A percentile compares a stretch with the other conserved stretches of the same genome.
Evolutionary conservation across 92 coral and sea anemone genomes (phyloP).

Genomic region (Scolanthus callimorphus): DNA sequence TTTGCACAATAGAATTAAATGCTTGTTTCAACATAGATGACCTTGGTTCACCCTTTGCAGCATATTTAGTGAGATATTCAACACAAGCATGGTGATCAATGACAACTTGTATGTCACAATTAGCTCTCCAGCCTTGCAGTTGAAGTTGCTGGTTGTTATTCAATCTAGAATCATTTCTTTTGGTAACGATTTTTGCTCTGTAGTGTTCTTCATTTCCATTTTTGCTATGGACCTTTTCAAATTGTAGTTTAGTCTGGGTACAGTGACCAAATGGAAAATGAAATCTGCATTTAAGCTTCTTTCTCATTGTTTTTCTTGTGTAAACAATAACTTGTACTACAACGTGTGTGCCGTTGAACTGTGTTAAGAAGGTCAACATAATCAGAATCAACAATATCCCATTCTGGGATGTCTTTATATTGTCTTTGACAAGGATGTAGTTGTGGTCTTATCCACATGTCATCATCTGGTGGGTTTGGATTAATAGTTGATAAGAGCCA

Average conservation of each 20-base stretch:
- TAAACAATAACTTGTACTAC: slow-evolving; percentile 54
- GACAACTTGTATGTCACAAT: slow-evolving; percentile 49
- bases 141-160: slow-evolving; percentile 50
- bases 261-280: slow-evolving; percentile 47
- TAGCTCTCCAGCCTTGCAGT: slow-evolving; percentile 49
- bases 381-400: slow-evolving; percentile 19
- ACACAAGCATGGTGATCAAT: slow-evolving; percentile 60
- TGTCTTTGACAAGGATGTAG: slow-evolving; percentile 55
- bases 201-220: slow-evolving; percentile 24
- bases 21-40: slow-evolving; percentile 32
- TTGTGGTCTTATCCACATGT: slow-evolving; percentile 28
- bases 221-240: slow-evolving; percentile 38
- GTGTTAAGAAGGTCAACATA: slow-evolving; percentile 47
- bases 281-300: slow-evolving; percentile 52
- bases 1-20: slow-evolving; percentile 31
- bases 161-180: slow-evolving; percentile 48
- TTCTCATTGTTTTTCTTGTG: slow-evolving; percentile 32
- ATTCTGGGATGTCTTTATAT: slow-evolving; percentile 38
- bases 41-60: slow-evolving; percentile 48
- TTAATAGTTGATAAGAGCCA: slow-evolving; percentile 52
- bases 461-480: slow-evolving; percentile 58
- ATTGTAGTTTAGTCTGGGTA: slow-evolving; percentile 35
- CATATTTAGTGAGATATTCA: slow-evolving; percentile 55
- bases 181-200: slow-evolving; percentile 44
- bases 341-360: slow-evolving; percentile 49